phyloP scores from a whole-genome alignment of 2,888 invertebrate species.

The Pterostichus madidus region DNA sequence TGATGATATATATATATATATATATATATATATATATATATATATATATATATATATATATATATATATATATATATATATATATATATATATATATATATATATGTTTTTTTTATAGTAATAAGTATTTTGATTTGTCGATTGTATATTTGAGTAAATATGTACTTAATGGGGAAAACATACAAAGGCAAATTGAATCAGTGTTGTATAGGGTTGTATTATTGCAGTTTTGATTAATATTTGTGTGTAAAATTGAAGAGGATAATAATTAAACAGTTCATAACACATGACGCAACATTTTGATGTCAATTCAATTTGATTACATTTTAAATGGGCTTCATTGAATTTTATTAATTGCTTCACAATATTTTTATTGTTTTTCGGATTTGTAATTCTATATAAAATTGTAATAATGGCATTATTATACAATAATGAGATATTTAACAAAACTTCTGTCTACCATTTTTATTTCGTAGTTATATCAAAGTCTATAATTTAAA shows the following conservation, averaged over 20 bases:
- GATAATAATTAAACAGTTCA: constrained; percentile 48
- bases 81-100: too few species aligned
- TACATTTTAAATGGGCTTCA: constrained; percentile 22
- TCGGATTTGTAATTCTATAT: constrained; percentile 22
- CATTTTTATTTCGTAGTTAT: too few species aligned
- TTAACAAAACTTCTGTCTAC: too few species aligned
- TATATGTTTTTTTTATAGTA: too few species aligned
- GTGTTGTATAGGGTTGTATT: constrained; percentile 7
- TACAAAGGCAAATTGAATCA: constrained; percentile 17
- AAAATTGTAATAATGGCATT: constrained; percentile 1
- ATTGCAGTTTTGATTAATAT: constrained; percentile 38
- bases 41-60: too few species aligned
- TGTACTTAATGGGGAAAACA: background rate
- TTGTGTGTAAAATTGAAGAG: constrained; percentile 22
- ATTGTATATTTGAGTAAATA: too few species aligned
- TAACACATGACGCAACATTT: constrained; percentile 18
- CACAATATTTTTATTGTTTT: constrained; percentile 27
- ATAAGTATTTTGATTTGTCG: too few species aligned
- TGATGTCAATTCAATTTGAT: constrained; percentile 37
- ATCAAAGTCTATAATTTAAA: too few species aligned
- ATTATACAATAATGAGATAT: constrained; percentile 13
- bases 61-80: too few species aligned
- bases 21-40: too few species aligned
- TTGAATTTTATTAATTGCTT: constrained; percentile 42
- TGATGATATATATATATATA: too few species aligned